Conservation (phyloP, 2,113 vertebrate genomes). For the Calidris pugnax region DNA sequence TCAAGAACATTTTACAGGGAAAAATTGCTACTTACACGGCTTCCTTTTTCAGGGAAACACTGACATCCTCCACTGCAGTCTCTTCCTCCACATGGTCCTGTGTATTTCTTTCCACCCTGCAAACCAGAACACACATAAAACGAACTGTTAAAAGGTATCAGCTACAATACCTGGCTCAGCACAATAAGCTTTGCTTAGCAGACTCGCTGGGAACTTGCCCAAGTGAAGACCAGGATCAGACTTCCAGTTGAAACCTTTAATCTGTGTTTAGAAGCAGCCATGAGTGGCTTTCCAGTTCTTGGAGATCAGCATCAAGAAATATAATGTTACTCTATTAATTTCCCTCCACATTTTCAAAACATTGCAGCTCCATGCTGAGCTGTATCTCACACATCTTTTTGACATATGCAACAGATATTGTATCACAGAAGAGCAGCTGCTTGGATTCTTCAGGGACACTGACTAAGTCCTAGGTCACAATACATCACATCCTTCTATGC, state of each 20-base stretch:
- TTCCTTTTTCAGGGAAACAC: conserved; percentile 96
- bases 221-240: not conserved
- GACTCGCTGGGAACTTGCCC: not conserved
- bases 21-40: conserved; percentile 83
- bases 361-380: not conserved
- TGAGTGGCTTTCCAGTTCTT: not conserved
- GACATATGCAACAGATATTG: conserved; percentile 5
- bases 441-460: conserved; percentile 6
- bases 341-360: conserved; percentile 10
- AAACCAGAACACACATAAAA: conserved; percentile 41
- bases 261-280: not conserved
- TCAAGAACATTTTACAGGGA: not conserved
- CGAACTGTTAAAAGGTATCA: not conserved
- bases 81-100: conserved; percentile 90
- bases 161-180: not conserved
- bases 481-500: conserved; percentile 1
- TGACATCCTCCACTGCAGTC: conserved; percentile 94
- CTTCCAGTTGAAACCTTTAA: not conserved
- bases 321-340: conserved; percentile 12
- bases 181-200: not conserved
- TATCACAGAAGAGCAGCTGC: conserved; percentile 41
- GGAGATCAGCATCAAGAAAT: conserved; percentile 9
- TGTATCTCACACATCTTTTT: not conserved
- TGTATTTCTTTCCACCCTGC: conserved; percentile 90
- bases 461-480: conserved; percentile 27